phyloP scores from a whole-genome alignment of 2,113 vertebrate species.

The Strix aluco region DNA sequence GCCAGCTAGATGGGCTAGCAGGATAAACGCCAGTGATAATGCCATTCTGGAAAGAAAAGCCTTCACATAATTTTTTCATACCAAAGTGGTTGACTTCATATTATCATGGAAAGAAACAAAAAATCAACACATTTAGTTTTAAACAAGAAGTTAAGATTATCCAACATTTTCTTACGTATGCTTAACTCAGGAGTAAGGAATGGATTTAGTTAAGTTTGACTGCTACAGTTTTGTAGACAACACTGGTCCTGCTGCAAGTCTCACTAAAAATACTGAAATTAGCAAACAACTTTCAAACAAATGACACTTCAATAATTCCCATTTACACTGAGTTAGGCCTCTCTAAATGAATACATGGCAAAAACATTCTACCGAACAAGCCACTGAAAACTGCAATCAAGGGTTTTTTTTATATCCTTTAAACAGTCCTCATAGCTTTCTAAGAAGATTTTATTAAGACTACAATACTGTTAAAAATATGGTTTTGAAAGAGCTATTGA shows the following conservation, averaged over 20 bases:
- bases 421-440: not conserved
- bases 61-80: constrained; percentile 38
- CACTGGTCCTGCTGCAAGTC: not conserved
- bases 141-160: not conserved
- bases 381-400: not conserved
- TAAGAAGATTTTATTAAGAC: not conserved
- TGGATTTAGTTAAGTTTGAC: not conserved
- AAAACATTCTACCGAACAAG: not conserved
- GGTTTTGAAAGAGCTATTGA: not conserved
- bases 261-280: not conserved
- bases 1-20: constrained; percentile 90
- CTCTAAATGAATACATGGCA: not conserved
- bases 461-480: not conserved
- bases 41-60: constrained; percentile 85
- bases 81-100: constrained; percentile 5
- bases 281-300: not conserved
- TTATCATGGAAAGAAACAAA: constrained; percentile 13
- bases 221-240: not conserved
- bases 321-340: not conserved
- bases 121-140: not conserved
- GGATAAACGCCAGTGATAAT: constrained; percentile 97
- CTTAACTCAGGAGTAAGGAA: not conserved
- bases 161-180: not conserved
- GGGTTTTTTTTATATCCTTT: not conserved
- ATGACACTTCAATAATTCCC: not conserved